phyloP scores from a whole-genome alignment of 1,140 invertebrate genomes.

The Maniola jurtina region DNA sequence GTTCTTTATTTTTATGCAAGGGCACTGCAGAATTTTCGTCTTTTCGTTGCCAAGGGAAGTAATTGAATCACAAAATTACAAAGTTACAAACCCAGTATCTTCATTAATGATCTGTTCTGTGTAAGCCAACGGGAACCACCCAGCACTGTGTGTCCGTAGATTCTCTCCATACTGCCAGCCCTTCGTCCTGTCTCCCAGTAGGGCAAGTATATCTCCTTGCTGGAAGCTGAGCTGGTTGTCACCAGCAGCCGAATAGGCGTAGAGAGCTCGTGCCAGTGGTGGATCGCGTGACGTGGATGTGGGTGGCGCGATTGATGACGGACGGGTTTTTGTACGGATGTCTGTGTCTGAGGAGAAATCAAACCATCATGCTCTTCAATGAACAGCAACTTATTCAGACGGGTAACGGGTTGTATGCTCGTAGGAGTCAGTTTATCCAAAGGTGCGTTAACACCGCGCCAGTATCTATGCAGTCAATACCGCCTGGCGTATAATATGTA shows the following conservation, averaged over 20 bases:
- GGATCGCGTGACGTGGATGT: slow-evolving; percentile 80
- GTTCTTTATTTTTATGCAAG: too few species aligned
- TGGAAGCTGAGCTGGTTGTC: slow-evolving; percentile 96
- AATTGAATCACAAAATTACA: not conserved
- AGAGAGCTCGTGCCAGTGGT: slow-evolving; percentile 89
- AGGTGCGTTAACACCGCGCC: too few species aligned
- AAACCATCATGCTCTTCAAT: not conserved
- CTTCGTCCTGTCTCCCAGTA: slow-evolving; percentile 94
- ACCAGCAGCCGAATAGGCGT: slow-evolving; percentile 93
- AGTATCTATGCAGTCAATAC: too few species aligned
- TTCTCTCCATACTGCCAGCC: slow-evolving; percentile 98
- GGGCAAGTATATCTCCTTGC: slow-evolving; percentile 92
- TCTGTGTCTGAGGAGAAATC: slow-evolving; percentile 47
- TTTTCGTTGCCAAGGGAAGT: not conserved
- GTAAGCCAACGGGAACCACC: slow-evolving; percentile 97
- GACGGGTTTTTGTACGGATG: slow-evolving; percentile 74
- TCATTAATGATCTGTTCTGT: slow-evolving; percentile 83
- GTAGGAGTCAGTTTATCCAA: too few species aligned
- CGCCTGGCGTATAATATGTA: too few species aligned
- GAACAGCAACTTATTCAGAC: not conserved
- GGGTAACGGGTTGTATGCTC: too few species aligned
- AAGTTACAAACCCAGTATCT: slow-evolving; percentile 51
- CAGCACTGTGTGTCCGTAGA: slow-evolving; percentile 90
- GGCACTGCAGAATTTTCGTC: too few species aligned
- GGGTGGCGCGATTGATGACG: slow-evolving; percentile 86